These are phyloP conservation scores for Callimorpha dominula DNA, from an alignment of 2,888 invertebrate genomes.

Conservation along the genomic window DNA sequence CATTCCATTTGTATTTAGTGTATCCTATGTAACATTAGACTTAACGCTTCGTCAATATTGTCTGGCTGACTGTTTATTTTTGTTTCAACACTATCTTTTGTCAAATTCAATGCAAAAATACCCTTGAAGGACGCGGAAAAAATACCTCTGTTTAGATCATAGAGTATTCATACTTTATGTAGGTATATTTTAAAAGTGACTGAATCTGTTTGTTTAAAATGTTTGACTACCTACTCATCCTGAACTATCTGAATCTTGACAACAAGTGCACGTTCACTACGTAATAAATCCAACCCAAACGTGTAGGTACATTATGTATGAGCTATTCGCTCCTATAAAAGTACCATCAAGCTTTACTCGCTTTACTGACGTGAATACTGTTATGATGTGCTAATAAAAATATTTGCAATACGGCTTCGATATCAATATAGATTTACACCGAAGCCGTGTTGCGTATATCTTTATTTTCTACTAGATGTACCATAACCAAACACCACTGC, in stretches of 20 bases:
- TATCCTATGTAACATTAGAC: conserved; percentile 33
- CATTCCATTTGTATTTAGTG: conserved; percentile 31
- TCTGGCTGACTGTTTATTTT: conserved; percentile 31
- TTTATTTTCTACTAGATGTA: background rate
- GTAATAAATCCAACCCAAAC: background rate
- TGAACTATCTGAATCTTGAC: too few relatives aligned
- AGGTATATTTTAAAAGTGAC: too few relatives aligned
- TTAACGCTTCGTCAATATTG: conserved; percentile 39
- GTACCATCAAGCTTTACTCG: background rate
- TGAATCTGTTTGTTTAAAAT: too few relatives aligned
- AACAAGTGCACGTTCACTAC: background rate
- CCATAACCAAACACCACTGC: too few relatives aligned
- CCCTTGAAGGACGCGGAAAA: background rate
- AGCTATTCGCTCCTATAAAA: background rate
- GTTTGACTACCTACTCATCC: too few relatives aligned
- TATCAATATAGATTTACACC: background rate
- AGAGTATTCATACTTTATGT: too few relatives aligned
- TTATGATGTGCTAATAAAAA: background rate
- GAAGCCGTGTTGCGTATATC: background rate
- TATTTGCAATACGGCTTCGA: background rate
- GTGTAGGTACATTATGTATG: background rate
- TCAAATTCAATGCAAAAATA: conserved; percentile 16
- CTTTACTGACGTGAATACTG: background rate
- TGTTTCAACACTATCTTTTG: conserved; percentile 24
- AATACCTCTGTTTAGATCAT: too few relatives aligned